Conservation (phyloP, 2,888 invertebrate species). For the Graphium colonna region DNA sequence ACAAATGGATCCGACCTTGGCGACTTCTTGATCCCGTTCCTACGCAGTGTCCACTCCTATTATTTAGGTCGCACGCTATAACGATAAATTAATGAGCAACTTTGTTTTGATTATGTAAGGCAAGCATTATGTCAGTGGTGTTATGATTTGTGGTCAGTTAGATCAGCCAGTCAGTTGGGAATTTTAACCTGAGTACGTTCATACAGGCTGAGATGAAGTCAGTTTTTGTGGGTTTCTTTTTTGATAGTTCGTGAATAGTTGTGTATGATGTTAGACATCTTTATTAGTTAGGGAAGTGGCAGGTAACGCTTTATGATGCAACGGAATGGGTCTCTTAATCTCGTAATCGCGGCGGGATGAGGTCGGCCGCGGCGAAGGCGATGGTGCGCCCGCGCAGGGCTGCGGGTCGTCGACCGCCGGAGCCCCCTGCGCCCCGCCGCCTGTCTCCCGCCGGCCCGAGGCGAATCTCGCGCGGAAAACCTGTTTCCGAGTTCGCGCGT, state of each 20-base stretch:
- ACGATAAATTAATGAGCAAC: constrained; percentile 40
- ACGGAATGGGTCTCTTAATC: not conserved
- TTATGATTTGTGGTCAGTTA: too few species aligned
- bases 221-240: too few species aligned
- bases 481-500: constrained; percentile 52
- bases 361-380: constrained; percentile 48
- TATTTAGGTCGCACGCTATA: constrained; percentile 54
- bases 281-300: too few species aligned
- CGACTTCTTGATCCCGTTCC: constrained; percentile 70
- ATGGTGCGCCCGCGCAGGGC: constrained; percentile 72
- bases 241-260: not conserved
- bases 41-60: constrained; percentile 60
- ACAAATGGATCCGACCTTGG: constrained; percentile 75
- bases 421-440: constrained; percentile 64
- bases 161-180: too few species aligned
- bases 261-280: not conserved
- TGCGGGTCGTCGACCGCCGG: constrained; percentile 64
- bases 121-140: not conserved
- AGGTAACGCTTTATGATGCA: not conserved
- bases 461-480: constrained; percentile 75
- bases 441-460: constrained; percentile 75
- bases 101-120: not conserved
- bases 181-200: too few species aligned
- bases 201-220: too few species aligned
- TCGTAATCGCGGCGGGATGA: constrained; percentile 55